A percentile compares a stretch with the other conserved stretches of the same genome.
These are phyloP conservation scores for Brachionichthys hirsutus DNA, from an alignment of 2,113 vertebrate genomes.

Conservation along the genomic window DNA sequence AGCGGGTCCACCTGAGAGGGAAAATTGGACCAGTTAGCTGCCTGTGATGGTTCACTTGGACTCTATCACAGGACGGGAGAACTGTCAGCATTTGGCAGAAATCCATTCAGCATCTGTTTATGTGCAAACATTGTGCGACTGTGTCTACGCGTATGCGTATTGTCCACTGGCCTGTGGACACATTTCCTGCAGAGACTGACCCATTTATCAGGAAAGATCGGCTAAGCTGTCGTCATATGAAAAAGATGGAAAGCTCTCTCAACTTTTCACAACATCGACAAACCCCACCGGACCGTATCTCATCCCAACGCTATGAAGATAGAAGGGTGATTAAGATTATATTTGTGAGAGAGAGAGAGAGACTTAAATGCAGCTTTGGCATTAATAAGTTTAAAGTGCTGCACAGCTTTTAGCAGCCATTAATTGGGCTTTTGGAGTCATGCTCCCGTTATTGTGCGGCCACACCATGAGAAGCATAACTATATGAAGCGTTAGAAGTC, in stretches of 20 bases:
- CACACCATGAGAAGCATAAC: neutral
- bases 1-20: constrained; percentile 30
- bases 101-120: constrained; percentile 32
- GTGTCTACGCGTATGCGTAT: constrained; percentile 6
- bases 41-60: constrained; percentile 36
- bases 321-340: constrained; percentile 5
- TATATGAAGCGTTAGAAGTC: neutral
- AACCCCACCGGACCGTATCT: constrained; percentile 1
- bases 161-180: constrained; percentile 5
- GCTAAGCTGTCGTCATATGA: constrained; percentile 10
- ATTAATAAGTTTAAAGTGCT: constrained; percentile 1
- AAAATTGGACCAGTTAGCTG: constrained; percentile 56
- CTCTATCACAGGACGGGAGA: constrained; percentile 1
- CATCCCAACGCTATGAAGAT: neutral
- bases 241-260: constrained; percentile 18
- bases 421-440: neutral
- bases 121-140: neutral
- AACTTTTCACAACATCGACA: constrained; percentile 7
- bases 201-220: neutral
- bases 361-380: neutral
- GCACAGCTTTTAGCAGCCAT: neutral
- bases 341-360: too few relatives aligned
- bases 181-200: constrained; percentile 17
- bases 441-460: too few relatives aligned
- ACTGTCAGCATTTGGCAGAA: constrained; percentile 9